phyloP scores from a whole-genome alignment of 1,140 invertebrate genomes.

The Ostrea denselamellosa region DNA sequence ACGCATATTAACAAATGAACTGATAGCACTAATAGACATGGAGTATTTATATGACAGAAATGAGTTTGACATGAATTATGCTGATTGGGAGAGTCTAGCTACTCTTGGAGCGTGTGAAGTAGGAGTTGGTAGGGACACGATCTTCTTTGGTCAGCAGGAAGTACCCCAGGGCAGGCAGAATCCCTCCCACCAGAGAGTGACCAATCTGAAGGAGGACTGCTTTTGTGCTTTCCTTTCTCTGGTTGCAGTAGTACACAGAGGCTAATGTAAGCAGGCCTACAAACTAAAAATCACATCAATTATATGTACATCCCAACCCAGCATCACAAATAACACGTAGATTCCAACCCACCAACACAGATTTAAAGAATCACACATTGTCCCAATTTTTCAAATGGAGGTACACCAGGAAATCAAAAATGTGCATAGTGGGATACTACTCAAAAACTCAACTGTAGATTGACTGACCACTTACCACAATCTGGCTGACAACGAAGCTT shows the following conservation, averaged over 20 bases:
- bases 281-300: background rate
- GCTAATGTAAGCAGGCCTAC: background rate
- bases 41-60: background rate
- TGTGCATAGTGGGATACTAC: too few species aligned
- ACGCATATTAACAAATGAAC: background rate
- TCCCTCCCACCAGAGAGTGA: background rate
- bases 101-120: background rate
- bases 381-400: too few species aligned
- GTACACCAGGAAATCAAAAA: too few species aligned
- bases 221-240: background rate
- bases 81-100: background rate
- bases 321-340: too few species aligned
- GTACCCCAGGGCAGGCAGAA: background rate
- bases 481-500: conserved; percentile 33
- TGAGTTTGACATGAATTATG: background rate
- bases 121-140: background rate
- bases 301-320: too few species aligned
- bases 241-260: background rate
- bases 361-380: too few species aligned
- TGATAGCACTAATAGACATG: background rate
- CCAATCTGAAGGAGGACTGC: background rate
- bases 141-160: background rate
- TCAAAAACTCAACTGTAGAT: too few species aligned
- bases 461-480: conserved; percentile 38
- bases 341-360: too few species aligned